Evolutionary conservation across 2,888 invertebrate genomes (phyloP).

Genomic region (Hydrotaea cyrtoneurina): DNA sequence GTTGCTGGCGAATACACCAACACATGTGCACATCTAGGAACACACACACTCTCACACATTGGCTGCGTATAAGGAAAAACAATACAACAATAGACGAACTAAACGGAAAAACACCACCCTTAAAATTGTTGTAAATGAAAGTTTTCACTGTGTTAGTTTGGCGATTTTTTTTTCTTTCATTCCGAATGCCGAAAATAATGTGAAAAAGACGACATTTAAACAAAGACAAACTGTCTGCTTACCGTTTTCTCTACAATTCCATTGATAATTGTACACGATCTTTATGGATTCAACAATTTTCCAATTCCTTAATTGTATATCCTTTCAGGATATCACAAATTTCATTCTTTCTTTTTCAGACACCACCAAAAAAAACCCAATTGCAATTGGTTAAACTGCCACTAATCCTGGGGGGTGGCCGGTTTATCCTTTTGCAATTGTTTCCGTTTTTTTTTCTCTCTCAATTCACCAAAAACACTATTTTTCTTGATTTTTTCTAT

Average conservation of each 20-base stretch:
- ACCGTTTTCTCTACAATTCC: not conserved
- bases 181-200: no score
- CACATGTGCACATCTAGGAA: not conserved
- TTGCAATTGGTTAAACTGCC: constrained; percentile 71
- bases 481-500: constrained; percentile 20
- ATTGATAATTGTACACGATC: not conserved
- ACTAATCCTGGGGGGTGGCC: constrained; percentile 79
- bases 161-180: not conserved
- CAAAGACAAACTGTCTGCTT: constrained; percentile 44
- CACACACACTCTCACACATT: constrained; percentile 35
- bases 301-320: not conserved
- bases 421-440: constrained; percentile 60
- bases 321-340: not conserved
- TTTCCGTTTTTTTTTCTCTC: constrained; percentile 9
- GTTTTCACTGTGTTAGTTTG: constrained; percentile 28
- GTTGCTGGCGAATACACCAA: constrained; percentile 19
- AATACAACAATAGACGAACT: constrained; percentile 39
- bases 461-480: no score
- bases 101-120: constrained; percentile 62
- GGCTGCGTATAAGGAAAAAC: constrained; percentile 26
- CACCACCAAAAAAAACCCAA: not conserved
- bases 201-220: constrained; percentile 18
- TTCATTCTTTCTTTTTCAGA: not conserved
- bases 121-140: constrained; percentile 48
- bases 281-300: not conserved